These are phyloP conservation scores for Euthynnus affinis DNA, from an alignment of 2,797 vertebrate genomes.

Conservation along the genomic window DNA sequence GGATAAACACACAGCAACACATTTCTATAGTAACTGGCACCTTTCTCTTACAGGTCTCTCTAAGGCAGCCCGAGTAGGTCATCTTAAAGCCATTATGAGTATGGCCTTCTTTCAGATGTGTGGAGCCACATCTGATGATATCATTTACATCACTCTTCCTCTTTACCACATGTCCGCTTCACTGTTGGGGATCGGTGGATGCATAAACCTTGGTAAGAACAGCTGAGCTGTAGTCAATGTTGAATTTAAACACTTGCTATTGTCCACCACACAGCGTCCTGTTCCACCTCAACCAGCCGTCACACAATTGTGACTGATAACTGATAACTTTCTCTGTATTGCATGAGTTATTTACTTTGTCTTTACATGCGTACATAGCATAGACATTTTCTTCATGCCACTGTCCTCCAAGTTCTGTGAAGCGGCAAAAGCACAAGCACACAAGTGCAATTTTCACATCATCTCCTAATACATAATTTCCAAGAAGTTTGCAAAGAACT, in stretches of 20 bases:
- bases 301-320: not conserved
- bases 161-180: conserved; percentile 94
- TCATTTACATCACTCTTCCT: conserved; percentile 91
- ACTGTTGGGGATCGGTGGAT: conserved; percentile 90
- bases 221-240: not conserved
- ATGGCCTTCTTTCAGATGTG: conserved; percentile 90
- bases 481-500: not conserved
- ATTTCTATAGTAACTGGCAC: not conserved
- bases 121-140: conserved; percentile 84
- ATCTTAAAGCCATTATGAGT: conserved; percentile 90
- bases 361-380: too few relatives aligned
- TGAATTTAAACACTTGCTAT: not conserved
- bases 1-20: too few relatives aligned
- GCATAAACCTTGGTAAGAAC: conserved; percentile 89
- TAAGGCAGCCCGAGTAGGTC: conserved; percentile 91
- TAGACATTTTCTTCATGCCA: too few relatives aligned
- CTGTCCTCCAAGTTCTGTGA: too few relatives aligned
- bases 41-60: conserved; percentile 85
- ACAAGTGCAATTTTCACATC: too few relatives aligned
- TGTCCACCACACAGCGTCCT: too few relatives aligned
- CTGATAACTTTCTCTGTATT: not conserved
- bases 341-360: too few relatives aligned
- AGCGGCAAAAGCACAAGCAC: too few relatives aligned
- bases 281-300: not conserved
- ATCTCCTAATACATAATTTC: not conserved